Evolutionary conservation across 1,140 invertebrate species (phyloP).

Genomic region (Bombus polaris): DNA sequence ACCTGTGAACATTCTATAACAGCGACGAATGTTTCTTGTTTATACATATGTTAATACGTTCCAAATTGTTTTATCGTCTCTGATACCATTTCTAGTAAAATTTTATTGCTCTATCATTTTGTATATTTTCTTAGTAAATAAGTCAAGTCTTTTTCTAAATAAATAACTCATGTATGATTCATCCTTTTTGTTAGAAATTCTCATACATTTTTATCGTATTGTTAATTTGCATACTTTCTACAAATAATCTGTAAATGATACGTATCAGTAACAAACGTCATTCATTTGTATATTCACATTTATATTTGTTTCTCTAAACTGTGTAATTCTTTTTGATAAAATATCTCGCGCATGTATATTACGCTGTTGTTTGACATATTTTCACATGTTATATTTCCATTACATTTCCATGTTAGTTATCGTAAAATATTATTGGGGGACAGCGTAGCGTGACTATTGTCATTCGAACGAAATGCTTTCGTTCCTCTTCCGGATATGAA

Average conservation of each 20-base stretch:
- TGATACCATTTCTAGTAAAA: neutral
- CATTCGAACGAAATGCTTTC: slow-evolving; percentile 1
- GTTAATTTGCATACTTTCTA: too few relatives aligned
- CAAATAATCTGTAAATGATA: too few relatives aligned
- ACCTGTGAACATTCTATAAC: neutral
- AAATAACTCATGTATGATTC: too few relatives aligned
- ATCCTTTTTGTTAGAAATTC: too few relatives aligned
- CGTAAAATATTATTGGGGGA: neutral
- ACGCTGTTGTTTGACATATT: too few relatives aligned
- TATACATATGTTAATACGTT: neutral
- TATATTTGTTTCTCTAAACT: too few relatives aligned
- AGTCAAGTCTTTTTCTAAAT: too few relatives aligned
- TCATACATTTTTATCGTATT: too few relatives aligned
- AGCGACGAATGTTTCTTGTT: neutral
- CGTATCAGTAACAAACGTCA: too few relatives aligned
- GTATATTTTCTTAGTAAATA: neutral
- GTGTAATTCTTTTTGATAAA: too few relatives aligned
- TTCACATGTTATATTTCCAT: neutral
- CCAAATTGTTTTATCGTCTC: neutral
- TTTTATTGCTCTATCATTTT: neutral
- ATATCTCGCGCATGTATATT: too few relatives aligned
- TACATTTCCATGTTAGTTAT: neutral
- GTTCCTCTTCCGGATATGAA: slow-evolving; percentile 13
- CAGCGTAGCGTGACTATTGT: neutral
- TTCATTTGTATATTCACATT: too few relatives aligned